Base-by-base conservation (phyloP, 1,140 invertebrate species). In the Lordiphosa stackelbergi region DNA sequence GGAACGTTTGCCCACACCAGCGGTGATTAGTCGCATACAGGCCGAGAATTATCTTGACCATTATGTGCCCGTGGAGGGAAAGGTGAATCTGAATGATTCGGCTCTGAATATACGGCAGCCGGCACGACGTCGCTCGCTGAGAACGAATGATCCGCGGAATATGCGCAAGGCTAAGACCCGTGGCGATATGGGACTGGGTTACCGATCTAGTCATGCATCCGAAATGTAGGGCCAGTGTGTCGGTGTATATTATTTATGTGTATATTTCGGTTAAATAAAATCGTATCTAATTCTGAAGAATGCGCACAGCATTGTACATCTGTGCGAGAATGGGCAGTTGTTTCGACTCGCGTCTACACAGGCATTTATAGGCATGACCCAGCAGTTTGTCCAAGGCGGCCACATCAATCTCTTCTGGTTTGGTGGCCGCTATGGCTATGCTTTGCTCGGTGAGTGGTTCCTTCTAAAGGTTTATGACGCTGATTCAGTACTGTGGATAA, bases 1-100 rank as follows among this genome's bases (percentile, higher is more conserved):
- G 41, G 86, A 88, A 35, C 72, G 87, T 13, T 88, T 89, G 46
- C 77, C 86, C 36, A 89, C 89, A 58, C 90, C 90, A 1, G 74
- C 86, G 38, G 68, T 89, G 11, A 88, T 90, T 66, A 79, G 78
- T 12, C 74, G 79, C 9, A 85, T 88, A 6, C 55, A 53, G 5
- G 46, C 58, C 4, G 78, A 86, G 38, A 71, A 72, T 10, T 73
- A 74, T 36, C 52, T 84, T 35, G 65, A 73, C 0, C 71, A 69
- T 24, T 75, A 71, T 52, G 22, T 70, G 49, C 70, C 73, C 0
- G 34, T 48, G 0, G 63, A 69, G 45, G 74, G 61, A 5, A 66
- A 68, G 19, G 42, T 57, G 5, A 53, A 69, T 47, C 31, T 35
- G 5, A 56, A 53, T n/a, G 11, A 52, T 5, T 72, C 69, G 2